These are phyloP conservation scores for Hippocampus abdominalis DNA, from an alignment of 2,113 vertebrate genomes.

Conservation along the genomic window DNA sequence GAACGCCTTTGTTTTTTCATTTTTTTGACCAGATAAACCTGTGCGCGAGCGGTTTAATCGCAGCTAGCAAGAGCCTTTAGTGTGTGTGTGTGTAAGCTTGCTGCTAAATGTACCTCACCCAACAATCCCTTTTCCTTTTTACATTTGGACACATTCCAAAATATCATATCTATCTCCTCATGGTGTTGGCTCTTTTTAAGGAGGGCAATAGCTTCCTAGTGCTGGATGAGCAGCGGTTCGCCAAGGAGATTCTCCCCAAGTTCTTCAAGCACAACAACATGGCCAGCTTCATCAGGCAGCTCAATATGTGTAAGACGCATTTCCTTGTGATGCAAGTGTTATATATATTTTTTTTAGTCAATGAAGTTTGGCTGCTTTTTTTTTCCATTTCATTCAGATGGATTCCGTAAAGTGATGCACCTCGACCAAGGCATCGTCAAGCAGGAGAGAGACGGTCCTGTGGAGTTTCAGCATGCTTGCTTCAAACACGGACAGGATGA, in stretches of 20 bases:
- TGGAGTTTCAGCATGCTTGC: conserved; percentile 92
- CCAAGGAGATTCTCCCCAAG: conserved; percentile 96
- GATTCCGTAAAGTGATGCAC: conserved; percentile 94
- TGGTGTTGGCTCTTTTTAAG: conserved; percentile 58
- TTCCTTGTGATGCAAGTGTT: background rate
- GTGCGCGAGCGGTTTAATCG: background rate
- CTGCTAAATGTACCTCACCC: background rate
- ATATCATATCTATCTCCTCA: background rate
- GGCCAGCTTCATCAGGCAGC: conserved; percentile 95
- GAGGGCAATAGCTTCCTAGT: conserved; percentile 96
- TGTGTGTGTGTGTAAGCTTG: background rate
- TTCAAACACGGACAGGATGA: conserved; percentile 94
- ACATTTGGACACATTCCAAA: background rate
- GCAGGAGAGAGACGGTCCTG: conserved; percentile 86
- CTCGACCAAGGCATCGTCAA: conserved; percentile 89
- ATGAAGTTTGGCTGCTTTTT: background rate
- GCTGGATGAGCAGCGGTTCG: conserved; percentile 90
- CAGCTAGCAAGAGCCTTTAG: background rate
- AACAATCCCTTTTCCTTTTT: background rate
- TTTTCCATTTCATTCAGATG: conserved; percentile 72
- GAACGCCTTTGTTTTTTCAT: background rate
- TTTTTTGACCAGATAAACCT: background rate
- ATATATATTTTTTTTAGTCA: background rate
- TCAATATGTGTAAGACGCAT: conserved; percentile 92
- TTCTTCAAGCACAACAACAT: conserved; percentile 99